Evolutionary conservation across 1,140 invertebrate species (phyloP), one percentile per base, ranked within the genome.

Genomic region (Drosophila ironensis): DNA sequence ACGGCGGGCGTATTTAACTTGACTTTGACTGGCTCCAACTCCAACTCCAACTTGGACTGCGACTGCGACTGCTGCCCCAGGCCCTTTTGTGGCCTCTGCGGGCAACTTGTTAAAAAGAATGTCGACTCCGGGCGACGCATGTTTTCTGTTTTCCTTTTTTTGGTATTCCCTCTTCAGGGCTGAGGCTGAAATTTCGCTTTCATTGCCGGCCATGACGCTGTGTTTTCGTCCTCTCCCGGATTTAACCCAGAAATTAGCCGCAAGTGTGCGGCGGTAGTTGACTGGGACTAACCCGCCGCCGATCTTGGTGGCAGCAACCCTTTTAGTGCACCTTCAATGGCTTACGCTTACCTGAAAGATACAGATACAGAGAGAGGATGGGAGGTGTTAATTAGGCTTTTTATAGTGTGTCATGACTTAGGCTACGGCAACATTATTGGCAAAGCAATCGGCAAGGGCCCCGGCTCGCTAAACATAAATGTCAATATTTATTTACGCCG

Each of bases 1-100:
- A 74, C 75, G 75, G 80, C 80, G 80, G 80, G 80, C 80, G 80
- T 84, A 84, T 84, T 84, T 86, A 84, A 80, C 80, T 86, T 80
- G 67, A 66, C 72, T 71, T 76, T 74, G 52, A 70, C 66, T 70
- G 41, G 54, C 51, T 40, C 46, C 37, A 42, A 48, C 35, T 25
- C 33, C 48, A 25, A 17, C 30, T 40, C 24, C 27, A 42, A 54
- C 16, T 41, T 20, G n/a, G n/a, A n/a, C n/a, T n/a, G n/a, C n/a
- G n/a, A n/a, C n/a, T n/a, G n/a, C n/a, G n/a, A n/a, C n/a, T n/a
- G n/a, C n/a, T n/a, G n/a, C n/a, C n/a, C 53, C 24, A 70, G 56
- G 66, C 74, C 61, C 70, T 80, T 81, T 80, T 70, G 52, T 69
- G 56, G 66, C 46, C 50, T 50, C 47, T 54, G 72, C 68, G 54